A percentile compares a stretch with the other conserved stretches of the same genome.
These are phyloP conservation scores for Pachyseris speciosa DNA, from an alignment of 64 coral and sea anemone species.

Conservation along the genomic window DNA sequence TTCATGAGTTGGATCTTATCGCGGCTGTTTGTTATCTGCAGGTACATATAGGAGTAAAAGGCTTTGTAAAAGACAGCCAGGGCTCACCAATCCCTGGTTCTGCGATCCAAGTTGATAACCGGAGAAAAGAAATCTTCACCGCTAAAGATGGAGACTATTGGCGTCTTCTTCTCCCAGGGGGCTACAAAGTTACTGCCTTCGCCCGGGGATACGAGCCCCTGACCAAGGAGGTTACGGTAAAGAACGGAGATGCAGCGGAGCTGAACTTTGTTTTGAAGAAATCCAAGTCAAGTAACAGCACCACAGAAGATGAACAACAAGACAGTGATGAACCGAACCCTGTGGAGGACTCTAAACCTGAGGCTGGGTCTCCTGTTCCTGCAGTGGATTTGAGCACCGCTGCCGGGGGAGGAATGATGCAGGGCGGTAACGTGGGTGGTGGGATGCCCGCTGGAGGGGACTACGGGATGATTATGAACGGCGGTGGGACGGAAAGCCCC, in stretches of 20 bases:
- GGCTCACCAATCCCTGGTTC: conserved; percentile 86
- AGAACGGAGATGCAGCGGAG: conserved; percentile 43
- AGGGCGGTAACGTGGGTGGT: background rate
- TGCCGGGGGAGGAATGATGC: conserved; percentile 20
- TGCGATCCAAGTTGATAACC: conserved; percentile 61
- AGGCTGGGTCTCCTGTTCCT: conserved; percentile 34
- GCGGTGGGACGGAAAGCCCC: conserved; percentile 8
- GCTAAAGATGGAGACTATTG: conserved; percentile 90
- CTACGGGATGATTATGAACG: conserved; percentile 17
- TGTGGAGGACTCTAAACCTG: conserved; percentile 69
- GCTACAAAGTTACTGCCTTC: conserved; percentile 74
- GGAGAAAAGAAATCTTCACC: conserved; percentile 82
- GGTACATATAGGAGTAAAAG: conserved; percentile 94
- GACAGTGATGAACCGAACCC: conserved; percentile 68
- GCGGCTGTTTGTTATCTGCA: background rate
- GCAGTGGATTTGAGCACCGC: conserved; percentile 14
- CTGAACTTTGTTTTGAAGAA: conserved; percentile 92
- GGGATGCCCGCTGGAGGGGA: conserved; percentile 6
- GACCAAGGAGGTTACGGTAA: conserved; percentile 69
- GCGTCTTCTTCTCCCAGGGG: conserved; percentile 85
- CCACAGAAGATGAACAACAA: conserved; percentile 16
- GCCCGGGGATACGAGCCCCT: conserved; percentile 62
- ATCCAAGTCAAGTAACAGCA: conserved; percentile 1
- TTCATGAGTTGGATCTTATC: background rate
- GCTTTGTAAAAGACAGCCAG: conserved; percentile 88